Evolutionary conservation across 2,888 invertebrate species (phyloP), one percentile per base, ranked within the genome.

Genomic region (Troides helena): DNA sequence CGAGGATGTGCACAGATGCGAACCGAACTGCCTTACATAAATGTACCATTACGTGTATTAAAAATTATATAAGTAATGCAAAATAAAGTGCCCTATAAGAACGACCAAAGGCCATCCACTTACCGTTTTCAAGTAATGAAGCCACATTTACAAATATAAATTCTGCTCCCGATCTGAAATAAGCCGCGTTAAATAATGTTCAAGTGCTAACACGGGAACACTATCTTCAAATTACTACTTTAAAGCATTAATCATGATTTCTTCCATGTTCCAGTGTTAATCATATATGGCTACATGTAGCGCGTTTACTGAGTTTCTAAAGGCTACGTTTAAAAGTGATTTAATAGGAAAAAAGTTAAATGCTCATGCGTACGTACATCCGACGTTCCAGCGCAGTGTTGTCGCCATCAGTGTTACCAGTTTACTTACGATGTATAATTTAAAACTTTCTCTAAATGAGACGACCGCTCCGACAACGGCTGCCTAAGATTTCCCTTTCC

Each of bases 371-470:
- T 61, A 71, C 75, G 71, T 61, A 71, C 76, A 78, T 79, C 78
- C 77, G 76, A 78, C 79, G 75, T 75, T 77, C 72, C 75, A 73
- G 75, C 71, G 75, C 61, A 73, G 74, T 76, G 78, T 81, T 83
- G 85, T 85, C 83, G 74, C 80, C 75, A 77, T 85, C 81, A 83
- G 79, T 81, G 83, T 85, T 86, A 85, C 89, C 81, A 87, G 86
- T 89, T 89, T 85, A 87, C 85, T 80, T 82, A 81, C 85, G 80
- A 81, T 82, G 85, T 90, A 88, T 89, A 91, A 90, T 92, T 90
- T 91, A 83, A 85, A 87, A 92, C 92, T 92, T 92, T 92, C 91
- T 86, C 90, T 81, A 79, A 81, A 82, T 21, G 80, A 81, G 79
- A 80, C 82, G 78, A 79, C 77, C 71, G 73, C 74, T 74, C 72